phyloP scores from a whole-genome alignment of 2,888 invertebrate genomes.

The Mimachlamys varia region DNA sequence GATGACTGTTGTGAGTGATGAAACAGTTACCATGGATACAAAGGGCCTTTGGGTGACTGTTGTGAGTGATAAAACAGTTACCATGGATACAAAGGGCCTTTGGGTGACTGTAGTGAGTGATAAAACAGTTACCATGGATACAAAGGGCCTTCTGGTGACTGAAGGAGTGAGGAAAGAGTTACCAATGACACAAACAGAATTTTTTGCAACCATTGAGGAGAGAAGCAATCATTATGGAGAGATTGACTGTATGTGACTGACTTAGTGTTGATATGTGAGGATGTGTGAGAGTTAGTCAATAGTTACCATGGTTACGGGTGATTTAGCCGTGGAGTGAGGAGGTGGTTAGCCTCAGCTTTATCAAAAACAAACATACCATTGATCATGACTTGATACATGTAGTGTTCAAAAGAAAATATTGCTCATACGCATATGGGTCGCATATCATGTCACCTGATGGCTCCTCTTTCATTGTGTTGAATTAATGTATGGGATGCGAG shows the following conservation, averaged over 20 bases:
- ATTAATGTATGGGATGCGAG: no score
- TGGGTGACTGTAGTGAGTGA: not conserved
- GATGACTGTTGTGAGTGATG: conserved; percentile 59
- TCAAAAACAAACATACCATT: no score
- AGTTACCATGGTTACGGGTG: not conserved
- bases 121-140: not conserved
- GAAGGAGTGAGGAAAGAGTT: conserved; percentile 49
- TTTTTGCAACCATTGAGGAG: conserved; percentile 59
- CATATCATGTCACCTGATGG: no score
- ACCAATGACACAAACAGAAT: conserved; percentile 56
- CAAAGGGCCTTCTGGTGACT: conserved; percentile 53
- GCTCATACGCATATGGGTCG: no score
- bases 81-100: not conserved
- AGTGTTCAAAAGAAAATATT: no score
- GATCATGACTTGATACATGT: no score
- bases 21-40: conserved; percentile 58
- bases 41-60: conserved; percentile 66
- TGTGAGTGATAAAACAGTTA: conserved; percentile 49
- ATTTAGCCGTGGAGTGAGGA: not conserved
- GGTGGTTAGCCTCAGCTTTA: no score
- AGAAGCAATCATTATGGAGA: conserved; percentile 56
- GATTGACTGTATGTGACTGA: conserved; percentile 56
- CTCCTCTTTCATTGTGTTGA: no score
- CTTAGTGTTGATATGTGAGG: not conserved
- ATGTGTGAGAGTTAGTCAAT: no score